Evolutionary conservation across 2,113 vertebrate genomes (phyloP).

Genomic region (Craseonycteris thonglongyai): DNA sequence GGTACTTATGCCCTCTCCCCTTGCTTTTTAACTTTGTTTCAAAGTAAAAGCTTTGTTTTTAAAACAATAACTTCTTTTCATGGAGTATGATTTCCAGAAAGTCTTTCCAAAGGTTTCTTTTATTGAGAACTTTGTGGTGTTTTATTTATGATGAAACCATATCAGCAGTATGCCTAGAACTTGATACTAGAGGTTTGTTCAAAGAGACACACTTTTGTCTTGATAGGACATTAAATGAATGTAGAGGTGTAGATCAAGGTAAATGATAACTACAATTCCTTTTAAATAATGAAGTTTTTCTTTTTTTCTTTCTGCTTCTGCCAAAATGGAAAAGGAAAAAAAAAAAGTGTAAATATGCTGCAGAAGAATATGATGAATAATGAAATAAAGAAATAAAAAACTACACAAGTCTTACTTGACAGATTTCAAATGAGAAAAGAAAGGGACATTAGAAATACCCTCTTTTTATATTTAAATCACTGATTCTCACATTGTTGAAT

Average conservation of each 20-base stretch:
- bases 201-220: background rate
- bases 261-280: background rate
- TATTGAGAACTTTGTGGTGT: background rate
- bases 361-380: background rate
- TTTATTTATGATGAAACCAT: background rate
- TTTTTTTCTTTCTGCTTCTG: background rate
- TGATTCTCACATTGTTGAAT: background rate
- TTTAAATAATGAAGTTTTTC: background rate
- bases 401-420: background rate
- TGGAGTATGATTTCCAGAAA: background rate
- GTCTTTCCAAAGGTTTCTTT: background rate
- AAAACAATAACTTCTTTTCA: background rate
- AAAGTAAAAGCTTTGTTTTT: background rate
- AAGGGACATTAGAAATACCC: background rate
- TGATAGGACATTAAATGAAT: background rate
- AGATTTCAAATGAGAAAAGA: background rate
- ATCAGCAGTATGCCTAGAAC: background rate
- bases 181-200: background rate
- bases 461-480: background rate
- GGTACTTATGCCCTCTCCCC: background rate
- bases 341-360: background rate
- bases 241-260: background rate
- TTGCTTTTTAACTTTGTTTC: background rate
- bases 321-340: background rate
- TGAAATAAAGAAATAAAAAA: background rate